Evolutionary conservation across 1,140 invertebrate genomes (phyloP).

Genomic region (Drosophila ambigua): DNA sequence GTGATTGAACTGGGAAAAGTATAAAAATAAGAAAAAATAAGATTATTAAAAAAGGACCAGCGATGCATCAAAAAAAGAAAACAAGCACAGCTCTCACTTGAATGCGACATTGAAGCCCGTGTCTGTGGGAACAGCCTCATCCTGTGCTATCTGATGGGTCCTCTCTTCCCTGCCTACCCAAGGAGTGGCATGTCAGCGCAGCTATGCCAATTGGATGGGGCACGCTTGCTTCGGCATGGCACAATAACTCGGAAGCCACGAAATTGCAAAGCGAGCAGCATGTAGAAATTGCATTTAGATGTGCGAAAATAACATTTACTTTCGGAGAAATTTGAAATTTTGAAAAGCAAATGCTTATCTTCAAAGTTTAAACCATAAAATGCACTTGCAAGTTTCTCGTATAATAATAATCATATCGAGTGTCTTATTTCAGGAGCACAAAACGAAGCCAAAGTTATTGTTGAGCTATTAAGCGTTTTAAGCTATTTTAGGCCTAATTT

Average conservation of each 20-base stretch:
- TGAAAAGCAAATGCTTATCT: conserved; percentile 7
- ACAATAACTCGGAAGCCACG: neutral
- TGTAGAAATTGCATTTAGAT: conserved; percentile 40
- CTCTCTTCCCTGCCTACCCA: conserved; percentile 7
- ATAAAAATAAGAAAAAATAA: neutral
- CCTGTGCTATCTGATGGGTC: conserved; percentile 6
- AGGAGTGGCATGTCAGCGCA: conserved; percentile 10
- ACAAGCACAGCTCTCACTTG: neutral
- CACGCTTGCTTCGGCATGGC: conserved; percentile 35
- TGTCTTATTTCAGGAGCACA: conserved; percentile 2
- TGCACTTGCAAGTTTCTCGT: neutral
- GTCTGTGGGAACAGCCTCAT: too few relatives aligned
- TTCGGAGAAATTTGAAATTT: neutral
- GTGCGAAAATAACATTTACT: conserved; percentile 28
- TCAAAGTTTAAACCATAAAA: neutral
- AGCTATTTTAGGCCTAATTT: too few relatives aligned
- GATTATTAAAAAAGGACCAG: conserved; percentile 21
- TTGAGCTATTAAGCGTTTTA: too few relatives aligned
- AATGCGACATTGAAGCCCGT: too few relatives aligned
- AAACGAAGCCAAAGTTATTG: too few relatives aligned
- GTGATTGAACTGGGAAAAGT: conserved; percentile 38
- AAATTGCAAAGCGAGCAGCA: conserved; percentile 23
- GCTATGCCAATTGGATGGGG: conserved; percentile 35
- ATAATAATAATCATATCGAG: conserved; percentile 12
- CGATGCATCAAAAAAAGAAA: conserved; percentile 19